A percentile compares a stretch with the other conserved stretches of the same genome.
Evolutionary conservation across 2,797 vertebrate genomes (phyloP).

Genomic region (Chelmon rostratus): DNA sequence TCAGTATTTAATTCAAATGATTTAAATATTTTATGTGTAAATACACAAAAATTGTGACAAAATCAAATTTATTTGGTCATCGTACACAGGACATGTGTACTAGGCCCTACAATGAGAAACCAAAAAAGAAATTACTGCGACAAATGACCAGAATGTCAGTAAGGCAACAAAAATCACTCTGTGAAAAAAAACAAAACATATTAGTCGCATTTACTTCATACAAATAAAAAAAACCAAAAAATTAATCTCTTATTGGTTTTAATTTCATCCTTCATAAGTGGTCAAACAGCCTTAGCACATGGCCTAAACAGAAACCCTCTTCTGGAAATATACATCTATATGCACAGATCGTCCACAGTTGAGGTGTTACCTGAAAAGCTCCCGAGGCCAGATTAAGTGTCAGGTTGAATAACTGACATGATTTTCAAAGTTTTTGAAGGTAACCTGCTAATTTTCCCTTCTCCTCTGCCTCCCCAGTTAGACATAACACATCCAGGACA

Average conservation of each 20-base stretch:
- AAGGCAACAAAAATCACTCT: constrained; percentile 7
- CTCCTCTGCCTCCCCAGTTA: constrained; percentile 1
- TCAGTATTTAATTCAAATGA: constrained; percentile 14
- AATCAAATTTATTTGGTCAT: background rate
- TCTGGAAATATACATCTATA: constrained; percentile 17
- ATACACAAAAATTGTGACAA: constrained; percentile 8
- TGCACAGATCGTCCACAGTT: constrained; percentile 23
- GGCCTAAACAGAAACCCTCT: constrained; percentile 31
- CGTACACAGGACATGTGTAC: too few species aligned
- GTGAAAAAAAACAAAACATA: background rate
- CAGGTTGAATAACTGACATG: constrained; percentile 10
- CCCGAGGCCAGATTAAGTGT: background rate
- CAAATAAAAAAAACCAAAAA: constrained; percentile 5
- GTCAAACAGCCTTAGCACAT: constrained; percentile 49
- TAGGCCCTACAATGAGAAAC: background rate
- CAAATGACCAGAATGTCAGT: background rate
- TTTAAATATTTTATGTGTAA: background rate
- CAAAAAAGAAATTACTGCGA: background rate
- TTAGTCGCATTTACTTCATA: constrained; percentile 20
- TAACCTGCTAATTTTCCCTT: constrained; percentile 32
- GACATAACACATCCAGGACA: background rate
- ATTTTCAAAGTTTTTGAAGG: constrained; percentile 7
- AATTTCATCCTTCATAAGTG: constrained; percentile 47
- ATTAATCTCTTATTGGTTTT: constrained; percentile 19
- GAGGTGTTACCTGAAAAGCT: constrained; percentile 15